Evolutionary conservation across 2,797 vertebrate genomes (phyloP).

Genomic region (Carapus acus): DNA sequence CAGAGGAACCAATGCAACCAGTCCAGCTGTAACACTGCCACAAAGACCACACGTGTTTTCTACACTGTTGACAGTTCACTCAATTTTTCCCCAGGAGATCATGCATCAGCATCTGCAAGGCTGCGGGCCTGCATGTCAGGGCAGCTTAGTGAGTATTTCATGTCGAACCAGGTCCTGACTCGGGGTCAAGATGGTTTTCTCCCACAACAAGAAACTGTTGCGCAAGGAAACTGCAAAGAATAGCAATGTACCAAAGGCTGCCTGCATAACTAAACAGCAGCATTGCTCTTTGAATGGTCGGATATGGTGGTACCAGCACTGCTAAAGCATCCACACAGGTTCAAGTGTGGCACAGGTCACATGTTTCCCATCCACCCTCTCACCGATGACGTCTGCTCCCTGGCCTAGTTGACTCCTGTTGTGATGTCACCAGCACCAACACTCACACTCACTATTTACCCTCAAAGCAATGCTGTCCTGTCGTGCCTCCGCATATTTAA

Average conservation of each 20-base stretch:
- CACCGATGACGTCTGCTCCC: conserved; percentile 19
- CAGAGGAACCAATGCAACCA: neutral
- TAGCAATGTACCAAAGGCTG: no score
- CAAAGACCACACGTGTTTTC: no score
- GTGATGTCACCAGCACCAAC: conserved; percentile 41
- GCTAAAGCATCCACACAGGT: neutral
- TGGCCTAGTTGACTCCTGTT: conserved; percentile 41
- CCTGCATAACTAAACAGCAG: no score
- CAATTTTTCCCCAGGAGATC: conserved; percentile 3
- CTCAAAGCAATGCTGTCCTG: conserved; percentile 55
- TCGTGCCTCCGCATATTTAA: conserved; percentile 39
- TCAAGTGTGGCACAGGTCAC: neutral
- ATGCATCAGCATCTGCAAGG: conserved; percentile 5
- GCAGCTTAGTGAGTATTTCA: conserved; percentile 5
- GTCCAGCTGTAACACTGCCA: neutral
- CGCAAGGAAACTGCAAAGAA: conserved; percentile 1
- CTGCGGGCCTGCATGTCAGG: neutral
- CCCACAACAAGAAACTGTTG: conserved; percentile 2
- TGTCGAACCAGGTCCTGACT: conserved; percentile 10
- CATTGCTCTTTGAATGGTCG: no score
- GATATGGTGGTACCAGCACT: neutral
- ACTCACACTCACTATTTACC: conserved; percentile 53
- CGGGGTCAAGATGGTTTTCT: conserved; percentile 11
- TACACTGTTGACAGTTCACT: no score
- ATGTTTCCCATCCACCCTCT: conserved; percentile 23